Conservation (phyloP, 1,140 invertebrate species). For the Drosophila repletoides region DNA sequence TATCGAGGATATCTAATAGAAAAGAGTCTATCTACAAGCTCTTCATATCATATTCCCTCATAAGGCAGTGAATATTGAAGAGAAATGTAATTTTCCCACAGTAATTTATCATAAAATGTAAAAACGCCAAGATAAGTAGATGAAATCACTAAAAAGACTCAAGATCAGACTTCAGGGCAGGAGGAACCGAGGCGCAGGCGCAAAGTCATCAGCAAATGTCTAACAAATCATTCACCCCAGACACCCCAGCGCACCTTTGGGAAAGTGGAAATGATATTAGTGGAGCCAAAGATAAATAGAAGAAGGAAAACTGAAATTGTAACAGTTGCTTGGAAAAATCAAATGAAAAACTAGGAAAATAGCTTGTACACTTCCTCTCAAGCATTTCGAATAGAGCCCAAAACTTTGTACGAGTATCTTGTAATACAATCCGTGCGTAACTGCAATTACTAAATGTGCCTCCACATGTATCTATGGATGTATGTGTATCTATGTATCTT, state of each 20-base stretch:
- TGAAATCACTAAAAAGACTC: background rate
- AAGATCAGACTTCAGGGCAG: background rate
- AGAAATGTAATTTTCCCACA: constrained; percentile 51
- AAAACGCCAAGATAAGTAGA: constrained; percentile 7
- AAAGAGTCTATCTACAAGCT: no score
- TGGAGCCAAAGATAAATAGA: constrained; percentile 63
- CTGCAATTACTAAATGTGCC: constrained; percentile 68
- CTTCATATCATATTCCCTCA: background rate
- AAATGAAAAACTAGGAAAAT: constrained; percentile 27
- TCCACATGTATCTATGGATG: constrained; percentile 24
- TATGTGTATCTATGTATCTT: constrained; percentile 24
- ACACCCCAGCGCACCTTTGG: constrained; percentile 22
- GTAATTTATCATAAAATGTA: constrained; percentile 62
- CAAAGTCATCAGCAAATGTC: constrained; percentile 49
- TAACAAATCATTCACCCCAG: constrained; percentile 72
- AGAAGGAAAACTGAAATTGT: constrained; percentile 43
- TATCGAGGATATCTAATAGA: no score
- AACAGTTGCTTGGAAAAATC: constrained; percentile 75
- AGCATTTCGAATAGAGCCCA: constrained; percentile 32
- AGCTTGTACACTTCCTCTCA: constrained; percentile 52
- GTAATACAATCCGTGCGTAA: constrained; percentile 79
- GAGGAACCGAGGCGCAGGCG: constrained; percentile 36
- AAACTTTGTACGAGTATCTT: constrained; percentile 22
- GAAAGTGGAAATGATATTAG: constrained; percentile 73
- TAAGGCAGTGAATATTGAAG: background rate